Evolutionary conservation across 2,888 invertebrate species (phyloP), one percentile per base, ranked within the genome.

Genomic region (Oligia strigilis): DNA sequence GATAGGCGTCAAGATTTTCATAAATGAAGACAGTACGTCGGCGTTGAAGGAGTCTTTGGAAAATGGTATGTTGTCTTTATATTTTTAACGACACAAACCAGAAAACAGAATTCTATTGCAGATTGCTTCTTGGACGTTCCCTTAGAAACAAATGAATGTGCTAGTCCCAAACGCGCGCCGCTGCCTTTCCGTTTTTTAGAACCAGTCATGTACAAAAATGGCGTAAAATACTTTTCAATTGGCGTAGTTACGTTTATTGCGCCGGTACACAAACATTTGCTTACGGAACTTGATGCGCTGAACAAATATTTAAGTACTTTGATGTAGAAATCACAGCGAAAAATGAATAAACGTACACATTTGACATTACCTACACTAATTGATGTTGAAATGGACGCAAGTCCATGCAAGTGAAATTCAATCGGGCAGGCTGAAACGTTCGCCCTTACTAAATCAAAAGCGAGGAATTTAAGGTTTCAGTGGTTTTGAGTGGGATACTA

Each of bases 1-100:
- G 95, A 98, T 99, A 88, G 98, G 98, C 64, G 98, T 98, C 1
- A 99, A 99, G 96, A 97, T 99, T 88, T 99, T 99, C 93, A 97
- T 99, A 23, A 98, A 98, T 86, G 97, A 97, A 89, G 97, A 98
- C 78, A 97, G 98, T 85, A 97, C 97, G 65, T 96, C 97, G 0
- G 97, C 97, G 58, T 94, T 99, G 75, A 97, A 95, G 14, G 98
- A 98, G 90, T 98, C 99, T 46, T 96, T 99, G 82, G 97, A 98
- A 78, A 98, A 98, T 95, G 98, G 98, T 98, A 89, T 94, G 94
- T 90, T 8, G 8, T 36, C 60, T 36, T 36, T 40, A 17, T 72
- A 64, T 23, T 0, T 60, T 62, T 29, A 23, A 11, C 6, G 11
- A 6, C 17, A 11, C 19, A 36, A 77, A 46, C 4, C n/a, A 23